phyloP scores from a whole-genome alignment of 2,888 invertebrate species.

The Trypoxylon attenuatum region DNA sequence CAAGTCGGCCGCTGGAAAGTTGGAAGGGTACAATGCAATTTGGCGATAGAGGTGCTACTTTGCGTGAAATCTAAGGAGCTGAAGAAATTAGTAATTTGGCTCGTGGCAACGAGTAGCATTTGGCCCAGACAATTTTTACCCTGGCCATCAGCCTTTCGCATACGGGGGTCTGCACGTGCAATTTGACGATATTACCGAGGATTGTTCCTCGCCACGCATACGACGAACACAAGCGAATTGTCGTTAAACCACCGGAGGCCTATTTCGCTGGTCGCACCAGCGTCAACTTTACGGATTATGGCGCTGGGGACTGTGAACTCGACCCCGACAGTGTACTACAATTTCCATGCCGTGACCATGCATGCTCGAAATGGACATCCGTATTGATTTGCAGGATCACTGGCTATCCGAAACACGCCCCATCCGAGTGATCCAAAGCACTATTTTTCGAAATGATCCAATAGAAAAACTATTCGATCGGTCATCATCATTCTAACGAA shows the following conservation, averaged over 20 bases:
- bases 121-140: background rate
- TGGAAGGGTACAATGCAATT: no score
- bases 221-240: slow-evolving; percentile 19
- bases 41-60: no score
- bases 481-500: no score
- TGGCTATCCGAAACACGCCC: no score
- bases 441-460: no score
- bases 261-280: slow-evolving; percentile 25
- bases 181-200: slow-evolving; percentile 26
- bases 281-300: slow-evolving; percentile 39
- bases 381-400: slow-evolving; percentile 26
- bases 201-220: slow-evolving; percentile 17
- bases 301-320: slow-evolving; percentile 14
- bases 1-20: no score
- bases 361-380: slow-evolving; percentile 6
- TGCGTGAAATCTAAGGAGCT: background rate
- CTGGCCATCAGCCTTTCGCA: slow-evolving; percentile 8
- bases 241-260: slow-evolving; percentile 40
- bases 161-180: background rate
- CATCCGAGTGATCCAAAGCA: no score
- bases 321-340: slow-evolving; percentile 7
- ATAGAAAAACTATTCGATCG: no score
- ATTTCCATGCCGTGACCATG: slow-evolving; percentile 19
- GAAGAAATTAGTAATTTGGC: background rate
- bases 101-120: no score